These are phyloP conservation scores for Musca domestica DNA, from an alignment of 1,140 invertebrate genomes.

Conservation along the genomic window DNA sequence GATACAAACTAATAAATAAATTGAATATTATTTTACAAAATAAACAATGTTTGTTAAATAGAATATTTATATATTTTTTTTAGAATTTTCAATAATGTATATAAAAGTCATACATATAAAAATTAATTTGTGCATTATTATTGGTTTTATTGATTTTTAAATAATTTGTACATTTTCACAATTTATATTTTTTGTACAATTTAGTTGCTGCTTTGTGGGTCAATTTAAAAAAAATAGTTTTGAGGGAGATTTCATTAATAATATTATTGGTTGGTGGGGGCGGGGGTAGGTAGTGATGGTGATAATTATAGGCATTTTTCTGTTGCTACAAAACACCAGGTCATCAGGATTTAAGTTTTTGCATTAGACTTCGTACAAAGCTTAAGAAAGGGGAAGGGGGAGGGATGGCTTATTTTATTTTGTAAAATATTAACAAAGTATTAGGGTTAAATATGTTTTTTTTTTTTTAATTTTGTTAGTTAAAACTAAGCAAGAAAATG, in stretches of 20 bases:
- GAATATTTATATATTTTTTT: no score
- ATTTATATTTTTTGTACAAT: constrained; percentile 4
- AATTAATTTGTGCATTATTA: no score
- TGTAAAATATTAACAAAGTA: background rate
- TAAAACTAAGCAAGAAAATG: background rate
- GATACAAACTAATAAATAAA: no score
- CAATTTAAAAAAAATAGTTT: background rate
- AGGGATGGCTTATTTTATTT: background rate
- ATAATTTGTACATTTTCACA: no score
- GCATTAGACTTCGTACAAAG: constrained; percentile 10
- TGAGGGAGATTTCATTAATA: background rate
- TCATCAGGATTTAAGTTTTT: background rate
- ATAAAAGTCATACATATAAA: no score
- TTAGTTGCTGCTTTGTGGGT: background rate
- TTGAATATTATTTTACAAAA: no score
- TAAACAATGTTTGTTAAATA: no score
- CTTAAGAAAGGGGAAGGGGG: background rate
- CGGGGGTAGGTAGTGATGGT: background rate
- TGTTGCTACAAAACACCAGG: background rate
- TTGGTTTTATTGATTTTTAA: no score
- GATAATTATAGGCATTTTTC: no score
- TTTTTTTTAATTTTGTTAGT: background rate
- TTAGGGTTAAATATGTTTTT: background rate
- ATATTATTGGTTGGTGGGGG: background rate
- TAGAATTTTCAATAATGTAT: no score